phyloP scores from a whole-genome alignment of 2,797 vertebrate species.

The Podarcis siculus region DNA sequence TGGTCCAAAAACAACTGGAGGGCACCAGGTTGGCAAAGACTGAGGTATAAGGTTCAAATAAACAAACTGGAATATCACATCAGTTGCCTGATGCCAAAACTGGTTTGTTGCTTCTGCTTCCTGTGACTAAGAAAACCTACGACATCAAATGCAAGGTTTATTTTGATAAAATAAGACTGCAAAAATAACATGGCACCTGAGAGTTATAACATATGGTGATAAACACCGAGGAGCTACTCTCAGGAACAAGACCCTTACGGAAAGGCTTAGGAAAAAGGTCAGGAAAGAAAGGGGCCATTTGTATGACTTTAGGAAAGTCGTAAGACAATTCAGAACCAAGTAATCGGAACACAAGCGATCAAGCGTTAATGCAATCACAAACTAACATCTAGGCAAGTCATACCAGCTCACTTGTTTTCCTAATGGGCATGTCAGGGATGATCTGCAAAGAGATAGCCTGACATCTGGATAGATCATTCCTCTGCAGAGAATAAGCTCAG shows the following conservation, averaged over 20 bases:
- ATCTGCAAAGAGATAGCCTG: constrained; percentile 1
- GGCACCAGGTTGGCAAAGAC: too few relatives aligned
- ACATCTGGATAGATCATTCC: background rate
- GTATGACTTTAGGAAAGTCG: background rate
- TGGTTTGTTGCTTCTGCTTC: background rate
- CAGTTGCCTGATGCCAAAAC: background rate
- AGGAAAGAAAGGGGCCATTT: background rate
- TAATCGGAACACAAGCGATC: background rate
- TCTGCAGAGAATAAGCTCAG: background rate
- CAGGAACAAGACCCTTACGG: constrained; percentile 5
- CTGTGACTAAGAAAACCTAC: constrained; percentile 18
- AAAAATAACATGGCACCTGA: constrained; percentile 22
- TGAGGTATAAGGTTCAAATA: background rate
- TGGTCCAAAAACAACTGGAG: too few relatives aligned
- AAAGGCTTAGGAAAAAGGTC: constrained; percentile 20
- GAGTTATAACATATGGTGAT: background rate
- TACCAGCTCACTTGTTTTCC: background rate
- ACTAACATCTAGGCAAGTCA: rapidly evolving
- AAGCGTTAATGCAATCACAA: background rate
- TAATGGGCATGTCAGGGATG: background rate
- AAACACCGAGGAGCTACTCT: background rate
- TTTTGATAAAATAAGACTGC: constrained; percentile 14
- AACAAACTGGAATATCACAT: background rate
- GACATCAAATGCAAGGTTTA: background rate
- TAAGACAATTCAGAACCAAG: constrained; percentile 18